A percentile compares a stretch with the other conserved stretches of the same genome.
phyloP scores from a whole-genome alignment of 2,888 invertebrate genomes.

The Drosophila barbarae region DNA sequence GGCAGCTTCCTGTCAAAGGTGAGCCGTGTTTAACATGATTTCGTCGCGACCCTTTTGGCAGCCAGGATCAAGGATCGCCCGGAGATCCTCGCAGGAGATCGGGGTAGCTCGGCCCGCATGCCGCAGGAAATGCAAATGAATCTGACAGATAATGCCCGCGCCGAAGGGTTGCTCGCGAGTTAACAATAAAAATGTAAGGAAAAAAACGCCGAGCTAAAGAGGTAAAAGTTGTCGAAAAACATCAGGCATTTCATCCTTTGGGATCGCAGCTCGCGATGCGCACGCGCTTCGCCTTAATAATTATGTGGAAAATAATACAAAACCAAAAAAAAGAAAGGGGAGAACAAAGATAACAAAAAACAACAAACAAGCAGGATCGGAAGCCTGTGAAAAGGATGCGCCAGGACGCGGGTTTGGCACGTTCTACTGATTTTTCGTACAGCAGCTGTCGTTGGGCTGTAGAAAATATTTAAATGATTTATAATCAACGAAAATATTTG shows the following conservation, averaged over 20 bases:
- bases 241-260: constrained; percentile 57
- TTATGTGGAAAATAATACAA: constrained; percentile 13
- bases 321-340: not conserved
- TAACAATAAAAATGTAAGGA: constrained; percentile 7
- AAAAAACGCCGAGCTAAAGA: constrained; percentile 33
- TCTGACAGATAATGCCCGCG: constrained; percentile 49
- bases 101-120: constrained; percentile 46
- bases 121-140: constrained; percentile 76
- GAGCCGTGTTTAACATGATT: constrained; percentile 70
- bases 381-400: not conserved
- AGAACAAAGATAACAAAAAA: not conserved
- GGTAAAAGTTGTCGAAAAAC: constrained; percentile 72
- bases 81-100: constrained; percentile 13
- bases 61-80: constrained; percentile 20
- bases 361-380: constrained; percentile 3
- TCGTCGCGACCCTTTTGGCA: constrained; percentile 55
- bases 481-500: rapidly evolving
- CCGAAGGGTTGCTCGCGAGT: constrained; percentile 43
- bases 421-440: constrained; percentile 10
- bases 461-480: not conserved
- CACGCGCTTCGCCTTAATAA: constrained; percentile 54
- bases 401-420: constrained; percentile 44
- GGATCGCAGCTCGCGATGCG: constrained; percentile 46
- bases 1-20: constrained; percentile 64
- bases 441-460: not conserved